phyloP scores from a whole-genome alignment of 1,140 invertebrate species.

The Aphelinus certus region DNA sequence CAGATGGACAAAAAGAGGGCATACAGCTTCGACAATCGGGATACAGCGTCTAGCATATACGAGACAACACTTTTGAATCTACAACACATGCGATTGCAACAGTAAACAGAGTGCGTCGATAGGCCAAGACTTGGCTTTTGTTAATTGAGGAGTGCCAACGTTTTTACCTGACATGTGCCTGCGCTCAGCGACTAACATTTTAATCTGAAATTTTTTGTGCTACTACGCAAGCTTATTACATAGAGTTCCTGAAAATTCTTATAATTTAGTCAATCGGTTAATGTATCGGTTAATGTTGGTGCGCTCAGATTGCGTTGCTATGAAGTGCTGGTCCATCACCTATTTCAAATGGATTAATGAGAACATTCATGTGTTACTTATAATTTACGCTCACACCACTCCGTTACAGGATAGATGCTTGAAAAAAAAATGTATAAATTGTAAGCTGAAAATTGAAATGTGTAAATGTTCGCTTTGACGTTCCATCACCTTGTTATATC shows the following conservation, averaged over 20 bases:
- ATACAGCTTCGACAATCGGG: no score
- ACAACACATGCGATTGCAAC: constrained; percentile 11
- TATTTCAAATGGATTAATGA: constrained; percentile 19
- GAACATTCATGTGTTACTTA: constrained; percentile 16
- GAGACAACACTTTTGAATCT: constrained; percentile 2
- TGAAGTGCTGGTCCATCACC: constrained; percentile 37
- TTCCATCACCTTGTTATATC: constrained; percentile 33
- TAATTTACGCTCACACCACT: background rate
- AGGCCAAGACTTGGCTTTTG: background rate
- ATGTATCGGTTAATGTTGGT: constrained; percentile 12
- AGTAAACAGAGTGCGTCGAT: no score
- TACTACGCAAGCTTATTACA: constrained; percentile 23
- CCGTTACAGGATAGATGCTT: constrained; percentile 5
- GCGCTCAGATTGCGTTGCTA: constrained; percentile 6
- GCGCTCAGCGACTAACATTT: background rate
- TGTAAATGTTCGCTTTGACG: constrained; percentile 25
- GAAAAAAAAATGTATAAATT: constrained; percentile 17
- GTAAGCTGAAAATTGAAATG: constrained; percentile 30
- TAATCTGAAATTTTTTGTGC: constrained; percentile 29
- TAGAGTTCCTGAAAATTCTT: constrained; percentile 21
- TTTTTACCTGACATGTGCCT: constrained; percentile 25
- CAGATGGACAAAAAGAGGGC: no score
- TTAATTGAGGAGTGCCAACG: background rate
- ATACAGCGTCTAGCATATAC: no score
- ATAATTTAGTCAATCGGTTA: constrained; percentile 4